Percentiles rank a stretch among this genome's conserved stretches.
phyloP scores from a whole-genome alignment of 2,797 vertebrate species.

The Oceanodroma leucorhoa region DNA sequence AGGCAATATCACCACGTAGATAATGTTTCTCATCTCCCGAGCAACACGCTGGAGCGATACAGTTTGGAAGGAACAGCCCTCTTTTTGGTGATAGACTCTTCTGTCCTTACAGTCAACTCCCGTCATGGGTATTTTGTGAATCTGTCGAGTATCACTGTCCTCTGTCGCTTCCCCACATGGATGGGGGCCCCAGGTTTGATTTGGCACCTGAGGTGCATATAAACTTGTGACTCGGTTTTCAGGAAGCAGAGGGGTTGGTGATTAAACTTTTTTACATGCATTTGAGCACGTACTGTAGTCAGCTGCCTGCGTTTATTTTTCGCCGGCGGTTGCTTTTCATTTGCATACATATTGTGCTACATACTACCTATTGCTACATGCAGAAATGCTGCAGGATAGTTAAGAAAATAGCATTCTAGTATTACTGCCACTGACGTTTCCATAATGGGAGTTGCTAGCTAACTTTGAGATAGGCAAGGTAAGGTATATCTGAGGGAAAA shows the following conservation, averaged over 20 bases:
- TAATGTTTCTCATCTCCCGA: not conserved
- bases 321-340: not conserved
- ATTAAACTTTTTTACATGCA: not conserved
- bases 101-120: not conserved
- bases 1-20: not conserved
- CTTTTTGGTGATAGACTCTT: not conserved
- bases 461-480: not conserved
- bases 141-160: rapidly evolving
- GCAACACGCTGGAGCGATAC: not conserved
- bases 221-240: not conserved
- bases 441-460: not conserved
- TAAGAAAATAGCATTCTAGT: not conserved
- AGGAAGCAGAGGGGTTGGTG: not conserved
- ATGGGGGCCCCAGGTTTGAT: not conserved
- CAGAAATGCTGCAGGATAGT: not conserved
- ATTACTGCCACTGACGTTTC: not conserved
- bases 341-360: not conserved
- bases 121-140: rapidly evolving
- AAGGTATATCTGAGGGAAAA: not conserved
- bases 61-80: not conserved
- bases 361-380: not conserved
- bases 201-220: not conserved
- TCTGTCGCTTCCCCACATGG: rapidly evolving
- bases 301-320: constrained; percentile 28
- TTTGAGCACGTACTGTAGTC: constrained; percentile 4